These are phyloP conservation scores for Pseudopodoces humilis DNA, from an alignment of 2,113 vertebrate species.

Conservation along the genomic window DNA sequence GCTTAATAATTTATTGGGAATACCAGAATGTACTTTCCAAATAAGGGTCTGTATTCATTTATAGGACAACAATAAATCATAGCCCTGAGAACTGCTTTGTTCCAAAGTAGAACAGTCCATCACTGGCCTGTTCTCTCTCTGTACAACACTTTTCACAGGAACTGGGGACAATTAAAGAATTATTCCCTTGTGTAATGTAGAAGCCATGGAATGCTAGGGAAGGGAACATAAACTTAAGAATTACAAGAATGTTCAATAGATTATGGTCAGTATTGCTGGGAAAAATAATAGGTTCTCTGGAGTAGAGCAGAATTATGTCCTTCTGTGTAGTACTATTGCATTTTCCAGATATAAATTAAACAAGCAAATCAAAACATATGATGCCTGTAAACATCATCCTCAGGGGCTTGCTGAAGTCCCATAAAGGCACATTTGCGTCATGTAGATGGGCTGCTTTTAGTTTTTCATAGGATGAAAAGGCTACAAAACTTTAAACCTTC, in stretches of 20 bases:
- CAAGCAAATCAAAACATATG: neutral
- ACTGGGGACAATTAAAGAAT: slow-evolving; percentile 44
- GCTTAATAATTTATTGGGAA: neutral
- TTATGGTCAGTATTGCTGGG: slow-evolving; percentile 10
- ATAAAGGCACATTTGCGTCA: neutral
- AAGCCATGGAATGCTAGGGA: slow-evolving; percentile 47
- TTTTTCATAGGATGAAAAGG: neutral
- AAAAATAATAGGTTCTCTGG: neutral
- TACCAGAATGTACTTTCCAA: neutral
- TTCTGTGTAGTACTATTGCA: neutral
- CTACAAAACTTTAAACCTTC: neutral
- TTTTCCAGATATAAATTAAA: neutral
- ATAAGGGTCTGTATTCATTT: neutral
- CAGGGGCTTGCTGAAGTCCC: neutral
- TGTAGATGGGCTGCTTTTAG: neutral
- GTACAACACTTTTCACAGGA: slow-evolving; percentile 4
- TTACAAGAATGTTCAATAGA: slow-evolving; percentile 36
- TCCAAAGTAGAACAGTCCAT: neutral
- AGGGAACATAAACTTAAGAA: slow-evolving; percentile 18
- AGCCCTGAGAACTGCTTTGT: neutral
- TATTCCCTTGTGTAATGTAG: slow-evolving; percentile 33
- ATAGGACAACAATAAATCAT: neutral
- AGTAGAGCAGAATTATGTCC: neutral
- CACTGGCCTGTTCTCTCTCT: neutral
- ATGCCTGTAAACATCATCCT: neutral